These are phyloP conservation scores for Pseudocheirus occidentalis DNA, from an alignment of 2,797 vertebrate genomes.

Conservation along the genomic window DNA sequence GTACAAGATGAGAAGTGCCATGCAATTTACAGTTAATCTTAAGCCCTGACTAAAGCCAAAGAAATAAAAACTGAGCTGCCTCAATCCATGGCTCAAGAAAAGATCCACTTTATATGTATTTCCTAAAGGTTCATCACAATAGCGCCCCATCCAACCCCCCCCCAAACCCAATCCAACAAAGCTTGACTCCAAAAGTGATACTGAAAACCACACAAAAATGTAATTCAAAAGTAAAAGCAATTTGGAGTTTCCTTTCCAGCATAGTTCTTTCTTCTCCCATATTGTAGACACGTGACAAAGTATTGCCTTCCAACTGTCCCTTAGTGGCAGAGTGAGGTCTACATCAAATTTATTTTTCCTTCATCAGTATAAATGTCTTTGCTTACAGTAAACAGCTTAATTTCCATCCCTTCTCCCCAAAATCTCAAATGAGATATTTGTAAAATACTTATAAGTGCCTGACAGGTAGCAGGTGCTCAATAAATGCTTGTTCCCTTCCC, in stretches of 20 bases:
- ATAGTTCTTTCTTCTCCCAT: not conserved
- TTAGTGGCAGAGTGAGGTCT: not conserved
- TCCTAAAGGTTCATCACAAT: not conserved
- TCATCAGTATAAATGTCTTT: not conserved
- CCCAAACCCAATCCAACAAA: not conserved
- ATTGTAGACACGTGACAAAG: not conserved
- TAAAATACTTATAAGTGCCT: not conserved
- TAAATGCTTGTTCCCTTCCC: not conserved
- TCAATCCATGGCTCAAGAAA: not conserved
- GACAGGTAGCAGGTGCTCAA: not conserved
- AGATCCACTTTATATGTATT: not conserved
- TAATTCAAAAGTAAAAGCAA: not conserved
- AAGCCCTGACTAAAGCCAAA: not conserved
- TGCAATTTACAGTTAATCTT: not conserved
- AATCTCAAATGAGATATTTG: not conserved
- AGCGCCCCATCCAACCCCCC: not conserved
- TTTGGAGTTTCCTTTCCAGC: not conserved
- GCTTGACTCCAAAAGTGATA: not conserved
- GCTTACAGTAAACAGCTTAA: not conserved
- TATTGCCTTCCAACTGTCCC: not conserved
- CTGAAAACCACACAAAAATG: not conserved
- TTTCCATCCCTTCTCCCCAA: not conserved
- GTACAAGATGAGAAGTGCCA: not conserved
- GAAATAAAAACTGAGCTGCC: not conserved
- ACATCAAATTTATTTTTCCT: not conserved